phyloP scores from a whole-genome alignment of 2,888 invertebrate species.

The Lysandra coridon region DNA sequence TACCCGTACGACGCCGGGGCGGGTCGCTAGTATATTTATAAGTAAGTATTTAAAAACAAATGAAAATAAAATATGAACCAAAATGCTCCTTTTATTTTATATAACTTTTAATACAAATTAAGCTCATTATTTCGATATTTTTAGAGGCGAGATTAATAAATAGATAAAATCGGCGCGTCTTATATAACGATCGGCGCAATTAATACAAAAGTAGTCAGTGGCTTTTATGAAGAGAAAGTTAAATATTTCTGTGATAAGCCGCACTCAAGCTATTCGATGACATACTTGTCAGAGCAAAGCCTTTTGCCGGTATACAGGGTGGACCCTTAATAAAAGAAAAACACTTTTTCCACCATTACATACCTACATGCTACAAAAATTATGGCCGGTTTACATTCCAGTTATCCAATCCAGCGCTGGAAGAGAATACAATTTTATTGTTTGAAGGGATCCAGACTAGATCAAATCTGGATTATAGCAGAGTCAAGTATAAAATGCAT shows the following conservation, averaged over 20 bases:
- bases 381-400: no score
- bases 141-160: not conserved
- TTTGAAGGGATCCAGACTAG: no score
- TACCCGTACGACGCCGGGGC: no score
- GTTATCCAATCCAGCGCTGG: no score
- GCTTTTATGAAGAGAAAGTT: constrained; percentile 23
- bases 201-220: not conserved
- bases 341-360: no score
- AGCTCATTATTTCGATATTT: not conserved
- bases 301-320: not conserved
- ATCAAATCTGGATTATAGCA: no score
- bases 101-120: not conserved
- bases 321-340: no score
- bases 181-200: not conserved
- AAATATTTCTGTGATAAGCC: constrained; percentile 18
- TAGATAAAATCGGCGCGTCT: constrained; percentile 3
- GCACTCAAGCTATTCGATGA: constrained; percentile 20
- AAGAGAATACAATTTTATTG: no score
- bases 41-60: no score
- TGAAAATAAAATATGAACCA: no score
- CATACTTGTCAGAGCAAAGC: constrained; percentile 13
- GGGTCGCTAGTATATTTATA: not conserved
- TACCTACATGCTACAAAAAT: no score
- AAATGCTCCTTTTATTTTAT: not conserved
- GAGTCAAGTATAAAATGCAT: no score